Conservation (phyloP, 2,888 invertebrate genomes). For the Eilema sororculum region DNA sequence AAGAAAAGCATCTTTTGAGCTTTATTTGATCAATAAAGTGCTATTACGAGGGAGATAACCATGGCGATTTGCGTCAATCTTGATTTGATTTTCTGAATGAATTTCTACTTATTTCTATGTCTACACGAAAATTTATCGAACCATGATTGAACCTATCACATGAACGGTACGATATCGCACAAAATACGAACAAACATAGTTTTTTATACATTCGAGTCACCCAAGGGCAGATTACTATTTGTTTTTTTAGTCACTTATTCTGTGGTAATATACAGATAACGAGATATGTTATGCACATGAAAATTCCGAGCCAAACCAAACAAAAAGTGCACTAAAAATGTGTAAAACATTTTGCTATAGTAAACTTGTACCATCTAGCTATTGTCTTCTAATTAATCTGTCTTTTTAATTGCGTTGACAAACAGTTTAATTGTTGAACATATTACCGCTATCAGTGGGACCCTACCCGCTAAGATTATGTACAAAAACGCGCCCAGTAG, state of each 20-base stretch:
- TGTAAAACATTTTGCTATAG: not conserved
- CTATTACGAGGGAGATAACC: too few species aligned
- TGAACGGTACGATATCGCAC: too few species aligned
- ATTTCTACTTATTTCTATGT: too few species aligned
- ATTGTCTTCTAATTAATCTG: not conserved
- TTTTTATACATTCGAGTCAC: not conserved
- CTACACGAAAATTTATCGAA: too few species aligned
- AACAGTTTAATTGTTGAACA: not conserved
- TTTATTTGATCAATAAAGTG: too few species aligned
- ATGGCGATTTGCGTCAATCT: too few species aligned
- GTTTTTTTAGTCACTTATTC: not conserved
- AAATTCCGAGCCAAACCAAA: not conserved
- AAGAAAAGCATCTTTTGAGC: too few species aligned
- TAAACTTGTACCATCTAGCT: not conserved
- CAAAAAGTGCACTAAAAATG: not conserved
- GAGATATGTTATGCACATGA: not conserved
- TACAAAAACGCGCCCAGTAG: constrained; percentile 73
- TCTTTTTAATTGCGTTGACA: not conserved
- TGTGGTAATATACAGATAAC: not conserved
- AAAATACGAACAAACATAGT: too few species aligned
- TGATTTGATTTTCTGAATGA: too few species aligned
- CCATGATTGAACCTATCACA: too few species aligned
- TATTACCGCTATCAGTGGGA: constrained; percentile 42
- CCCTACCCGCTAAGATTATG: constrained; percentile 48
- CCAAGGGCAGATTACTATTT: not conserved